phyloP scores from a whole-genome alignment of 2,113 vertebrate genomes.

The Chaenogobius annularis region DNA sequence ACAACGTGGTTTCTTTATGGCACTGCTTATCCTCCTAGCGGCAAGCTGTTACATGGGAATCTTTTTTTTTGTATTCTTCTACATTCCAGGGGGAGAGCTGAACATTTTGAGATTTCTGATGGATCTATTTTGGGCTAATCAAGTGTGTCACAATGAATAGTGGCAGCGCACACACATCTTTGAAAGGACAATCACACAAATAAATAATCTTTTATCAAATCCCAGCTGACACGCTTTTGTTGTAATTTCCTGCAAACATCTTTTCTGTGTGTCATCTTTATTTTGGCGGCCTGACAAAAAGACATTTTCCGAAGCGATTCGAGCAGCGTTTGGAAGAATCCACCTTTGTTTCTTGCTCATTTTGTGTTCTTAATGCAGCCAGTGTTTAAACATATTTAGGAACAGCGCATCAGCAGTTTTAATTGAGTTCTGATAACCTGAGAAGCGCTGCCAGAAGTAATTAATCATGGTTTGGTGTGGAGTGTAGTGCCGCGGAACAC shows the following conservation, averaged over 20 bases:
- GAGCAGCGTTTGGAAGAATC: conserved; percentile 31
- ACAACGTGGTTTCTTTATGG: not conserved
- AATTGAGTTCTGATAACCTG: conserved; percentile 56
- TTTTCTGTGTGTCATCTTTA: conserved; percentile 36
- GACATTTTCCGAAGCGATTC: conserved; percentile 31
- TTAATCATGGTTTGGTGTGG: conserved; percentile 55
- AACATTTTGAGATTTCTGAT: conserved; percentile 58
- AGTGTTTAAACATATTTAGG: conserved; percentile 27
- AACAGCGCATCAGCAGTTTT: conserved; percentile 33
- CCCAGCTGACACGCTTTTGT: conserved; percentile 36
- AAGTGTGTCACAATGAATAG: conserved; percentile 53
- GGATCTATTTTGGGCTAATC: conserved; percentile 69
- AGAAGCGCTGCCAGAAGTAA: conserved; percentile 36
- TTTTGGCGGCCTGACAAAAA: conserved; percentile 46
- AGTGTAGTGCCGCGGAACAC: conserved; percentile 25
- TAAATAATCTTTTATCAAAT: conserved; percentile 60
- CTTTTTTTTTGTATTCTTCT: conserved; percentile 31
- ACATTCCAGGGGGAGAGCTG: conserved; percentile 17
- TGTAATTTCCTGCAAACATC: conserved; percentile 42
- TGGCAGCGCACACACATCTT: conserved; percentile 54
- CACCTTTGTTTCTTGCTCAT: conserved; percentile 30
- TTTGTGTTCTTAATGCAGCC: conserved; percentile 28
- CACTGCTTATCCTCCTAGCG: conserved; percentile 22
- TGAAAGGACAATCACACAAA: conserved; percentile 56
- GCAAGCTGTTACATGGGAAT: conserved; percentile 32